These are phyloP conservation scores for Platalea minor DNA, from an alignment of 2,797 vertebrate species.

Conservation along the genomic window DNA sequence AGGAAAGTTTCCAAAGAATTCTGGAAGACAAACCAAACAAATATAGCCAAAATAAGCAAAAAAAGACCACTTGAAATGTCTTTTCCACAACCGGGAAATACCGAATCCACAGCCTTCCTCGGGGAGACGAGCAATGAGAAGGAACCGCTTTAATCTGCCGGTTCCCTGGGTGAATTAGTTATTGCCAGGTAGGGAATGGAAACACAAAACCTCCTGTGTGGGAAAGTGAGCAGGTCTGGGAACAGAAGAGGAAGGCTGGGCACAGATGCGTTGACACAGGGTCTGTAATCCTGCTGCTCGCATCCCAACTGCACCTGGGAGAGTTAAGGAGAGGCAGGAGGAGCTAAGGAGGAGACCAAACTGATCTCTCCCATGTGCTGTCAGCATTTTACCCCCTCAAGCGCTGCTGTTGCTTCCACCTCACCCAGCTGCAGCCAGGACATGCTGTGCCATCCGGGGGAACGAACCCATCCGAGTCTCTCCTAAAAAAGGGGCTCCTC, in stretches of 20 bases:
- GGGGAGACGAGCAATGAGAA: not conserved
- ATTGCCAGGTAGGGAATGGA: not conserved
- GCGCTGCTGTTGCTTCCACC: slow-evolving; percentile 28
- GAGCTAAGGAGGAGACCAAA: slow-evolving; percentile 43
- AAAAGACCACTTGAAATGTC: not conserved
- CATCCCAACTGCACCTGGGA: not conserved
- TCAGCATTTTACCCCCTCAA: slow-evolving; percentile 29
- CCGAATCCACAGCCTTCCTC: not conserved
- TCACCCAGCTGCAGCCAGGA: not conserved
- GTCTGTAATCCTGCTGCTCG: not conserved
- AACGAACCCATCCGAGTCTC: not conserved
- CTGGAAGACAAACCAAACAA: not conserved
- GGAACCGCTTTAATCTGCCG: not conserved
- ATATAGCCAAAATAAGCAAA: not conserved
- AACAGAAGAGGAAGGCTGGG: not conserved
- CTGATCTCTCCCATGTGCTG: slow-evolving; percentile 44
- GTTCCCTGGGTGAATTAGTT: not conserved
- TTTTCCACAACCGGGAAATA: not conserved
- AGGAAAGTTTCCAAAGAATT: not conserved
- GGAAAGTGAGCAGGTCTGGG: not conserved
- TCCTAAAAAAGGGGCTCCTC: not conserved
- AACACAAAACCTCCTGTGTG: not conserved
- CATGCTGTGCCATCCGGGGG: not conserved
- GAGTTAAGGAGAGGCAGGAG: not conserved
- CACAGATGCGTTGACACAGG: not conserved